phyloP scores from a whole-genome alignment of 2,888 invertebrate genomes.

The Adela reaumurella region DNA sequence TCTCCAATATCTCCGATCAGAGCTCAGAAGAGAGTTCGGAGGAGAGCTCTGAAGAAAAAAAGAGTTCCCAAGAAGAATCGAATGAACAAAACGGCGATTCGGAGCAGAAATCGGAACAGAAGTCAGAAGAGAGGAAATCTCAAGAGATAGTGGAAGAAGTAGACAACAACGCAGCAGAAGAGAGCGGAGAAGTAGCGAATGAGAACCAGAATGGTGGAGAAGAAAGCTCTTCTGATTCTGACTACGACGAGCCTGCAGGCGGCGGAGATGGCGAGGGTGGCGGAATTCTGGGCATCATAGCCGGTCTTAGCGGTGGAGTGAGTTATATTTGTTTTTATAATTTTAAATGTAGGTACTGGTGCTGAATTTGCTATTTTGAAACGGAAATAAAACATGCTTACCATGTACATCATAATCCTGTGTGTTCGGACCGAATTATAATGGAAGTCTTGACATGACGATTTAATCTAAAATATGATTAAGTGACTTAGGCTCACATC shows the following conservation, averaged over 20 bases:
- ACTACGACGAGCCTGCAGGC: slow-evolving; percentile 31
- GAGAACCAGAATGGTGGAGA: slow-evolving; percentile 15
- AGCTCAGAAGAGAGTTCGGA: slow-evolving; percentile 15
- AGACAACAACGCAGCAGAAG: slow-evolving; percentile 11
- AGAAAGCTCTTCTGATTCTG: slow-evolving; percentile 20
- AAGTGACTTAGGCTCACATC: too few species aligned
- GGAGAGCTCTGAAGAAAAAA: neutral
- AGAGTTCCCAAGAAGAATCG: slow-evolving; percentile 10
- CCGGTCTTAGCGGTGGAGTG: slow-evolving; percentile 45
- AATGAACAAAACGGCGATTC: neutral
- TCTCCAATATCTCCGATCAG: slow-evolving; percentile 17
- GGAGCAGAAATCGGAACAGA: neutral
- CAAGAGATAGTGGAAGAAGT: too few species aligned
- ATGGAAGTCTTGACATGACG: neutral
- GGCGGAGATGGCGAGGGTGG: slow-evolving; percentile 44
- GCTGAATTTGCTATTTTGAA: too few species aligned
- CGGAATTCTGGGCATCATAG: slow-evolving; percentile 39
- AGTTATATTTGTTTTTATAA: slow-evolving; percentile 13
- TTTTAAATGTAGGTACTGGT: neutral
- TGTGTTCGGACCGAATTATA: too few species aligned
- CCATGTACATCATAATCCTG: too few species aligned
- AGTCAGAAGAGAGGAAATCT: neutral
- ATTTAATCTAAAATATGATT: too few species aligned
- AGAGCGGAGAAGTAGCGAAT: slow-evolving; percentile 9
- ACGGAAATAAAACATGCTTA: too few species aligned